These are phyloP conservation scores for Drosophila quinaria DNA, from an alignment of 2,888 invertebrate species.

Conservation along the genomic window DNA sequence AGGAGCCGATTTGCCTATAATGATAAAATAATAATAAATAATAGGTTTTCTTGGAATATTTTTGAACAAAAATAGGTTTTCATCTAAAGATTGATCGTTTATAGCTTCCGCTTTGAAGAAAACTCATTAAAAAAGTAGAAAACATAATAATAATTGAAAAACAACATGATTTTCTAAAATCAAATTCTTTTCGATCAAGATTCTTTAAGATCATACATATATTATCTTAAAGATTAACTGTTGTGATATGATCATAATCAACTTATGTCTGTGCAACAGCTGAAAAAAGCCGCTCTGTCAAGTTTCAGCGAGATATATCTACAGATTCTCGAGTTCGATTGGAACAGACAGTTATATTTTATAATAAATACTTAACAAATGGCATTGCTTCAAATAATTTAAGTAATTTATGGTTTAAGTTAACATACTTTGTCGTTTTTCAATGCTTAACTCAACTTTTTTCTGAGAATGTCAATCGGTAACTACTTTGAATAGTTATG, in stretches of 20 bases:
- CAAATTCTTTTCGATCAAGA: neutral
- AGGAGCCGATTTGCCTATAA: too few species aligned
- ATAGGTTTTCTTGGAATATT: too few species aligned
- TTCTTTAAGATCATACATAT: neutral
- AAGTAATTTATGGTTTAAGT: neutral
- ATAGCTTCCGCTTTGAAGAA: neutral
- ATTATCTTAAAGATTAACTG: neutral
- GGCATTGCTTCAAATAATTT: neutral
- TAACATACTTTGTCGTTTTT: neutral
- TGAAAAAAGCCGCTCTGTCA: neutral
- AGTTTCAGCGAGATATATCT: neutral
- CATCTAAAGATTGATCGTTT: too few species aligned
- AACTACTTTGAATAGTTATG: conserved; percentile 1
- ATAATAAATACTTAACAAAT: neutral
- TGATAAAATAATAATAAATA: too few species aligned
- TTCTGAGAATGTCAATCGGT: neutral
- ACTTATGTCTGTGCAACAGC: neutral
- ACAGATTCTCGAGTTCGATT: neutral
- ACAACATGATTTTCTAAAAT: neutral
- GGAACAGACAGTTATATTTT: neutral
- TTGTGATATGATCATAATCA: neutral
- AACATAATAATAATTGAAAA: neutral
- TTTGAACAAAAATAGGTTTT: too few species aligned
- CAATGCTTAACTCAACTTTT: neutral
- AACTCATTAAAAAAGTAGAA: neutral